A percentile compares a stretch with the other conserved stretches of the same genome.
These are phyloP conservation scores for Paelopatides confundens DNA, from an alignment of 53 echinoderm and acorn worm species.

Conservation along the genomic window DNA sequence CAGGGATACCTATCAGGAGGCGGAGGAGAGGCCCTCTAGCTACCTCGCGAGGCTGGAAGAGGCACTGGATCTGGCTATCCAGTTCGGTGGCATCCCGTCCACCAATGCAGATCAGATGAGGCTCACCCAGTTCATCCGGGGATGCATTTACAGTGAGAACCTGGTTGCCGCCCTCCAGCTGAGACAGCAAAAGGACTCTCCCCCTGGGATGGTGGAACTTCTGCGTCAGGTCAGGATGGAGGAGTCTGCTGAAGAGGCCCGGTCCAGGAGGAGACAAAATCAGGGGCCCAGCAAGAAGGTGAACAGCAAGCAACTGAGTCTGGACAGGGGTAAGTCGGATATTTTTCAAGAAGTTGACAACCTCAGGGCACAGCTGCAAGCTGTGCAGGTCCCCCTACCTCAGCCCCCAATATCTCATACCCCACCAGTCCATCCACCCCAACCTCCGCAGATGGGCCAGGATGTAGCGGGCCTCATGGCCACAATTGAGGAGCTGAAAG, in stretches of 20 bases:
- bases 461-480: conserved; percentile 13
- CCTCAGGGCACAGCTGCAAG: conserved; percentile 11
- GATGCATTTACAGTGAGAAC: conserved; percentile 51
- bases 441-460: neutral
- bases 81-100: conserved; percentile 42
- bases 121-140: conserved; percentile 47
- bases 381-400: conserved; percentile 20
- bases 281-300: neutral
- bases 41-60: conserved; percentile 52
- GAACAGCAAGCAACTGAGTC: neutral
- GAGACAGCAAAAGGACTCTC: neutral
- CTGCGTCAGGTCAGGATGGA: neutral
- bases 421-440: too few species aligned
- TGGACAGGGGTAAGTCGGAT: neutral
- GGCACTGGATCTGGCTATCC: conserved; percentile 29
- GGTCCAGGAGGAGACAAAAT: neutral
- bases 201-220: neutral
- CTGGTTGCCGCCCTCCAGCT: neutral
- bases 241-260: neutral
- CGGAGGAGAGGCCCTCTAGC: neutral
- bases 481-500: conserved; percentile 22
- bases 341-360: neutral
- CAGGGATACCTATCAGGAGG: conserved; percentile 49
- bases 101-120: conserved; percentile 46
- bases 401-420: neutral